phyloP scores from a whole-genome alignment of 1,140 invertebrate species.

The Anastrepha ludens region DNA sequence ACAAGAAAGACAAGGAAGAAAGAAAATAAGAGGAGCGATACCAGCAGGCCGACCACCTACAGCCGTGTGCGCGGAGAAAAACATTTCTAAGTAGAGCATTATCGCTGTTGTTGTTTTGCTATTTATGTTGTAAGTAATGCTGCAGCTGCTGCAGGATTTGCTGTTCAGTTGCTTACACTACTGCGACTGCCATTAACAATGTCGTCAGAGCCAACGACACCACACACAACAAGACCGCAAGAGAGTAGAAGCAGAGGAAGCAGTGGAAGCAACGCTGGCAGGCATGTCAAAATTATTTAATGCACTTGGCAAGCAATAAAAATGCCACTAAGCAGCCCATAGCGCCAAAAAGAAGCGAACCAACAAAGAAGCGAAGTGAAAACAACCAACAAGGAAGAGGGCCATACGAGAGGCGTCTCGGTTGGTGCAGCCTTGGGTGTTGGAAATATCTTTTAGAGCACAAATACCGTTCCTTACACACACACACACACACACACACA shows the following conservation, averaged over 20 bases:
- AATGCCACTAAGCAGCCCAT: slow-evolving; percentile 28
- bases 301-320: slow-evolving; percentile 46
- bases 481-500: neutral
- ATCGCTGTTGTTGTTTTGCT: slow-evolving; percentile 29
- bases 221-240: too few relatives aligned
- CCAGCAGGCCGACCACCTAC: neutral
- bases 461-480: neutral
- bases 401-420: neutral
- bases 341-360: neutral
- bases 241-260: neutral
- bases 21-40: neutral
- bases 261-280: neutral
- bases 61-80: neutral
- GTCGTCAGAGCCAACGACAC: neutral
- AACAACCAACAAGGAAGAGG: neutral
- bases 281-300: slow-evolving; percentile 26
- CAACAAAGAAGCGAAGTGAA: neutral
- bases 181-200: neutral
- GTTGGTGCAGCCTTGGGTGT: neutral
- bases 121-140: slow-evolving; percentile 15
- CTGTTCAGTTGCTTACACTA: neutral
- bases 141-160: neutral
- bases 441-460: neutral
- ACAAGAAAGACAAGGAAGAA: neutral
- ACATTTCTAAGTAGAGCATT: neutral